These are phyloP conservation scores for Athripsodes cinereus DNA, from an alignment of 2,888 invertebrate genomes.

Conservation along the genomic window DNA sequence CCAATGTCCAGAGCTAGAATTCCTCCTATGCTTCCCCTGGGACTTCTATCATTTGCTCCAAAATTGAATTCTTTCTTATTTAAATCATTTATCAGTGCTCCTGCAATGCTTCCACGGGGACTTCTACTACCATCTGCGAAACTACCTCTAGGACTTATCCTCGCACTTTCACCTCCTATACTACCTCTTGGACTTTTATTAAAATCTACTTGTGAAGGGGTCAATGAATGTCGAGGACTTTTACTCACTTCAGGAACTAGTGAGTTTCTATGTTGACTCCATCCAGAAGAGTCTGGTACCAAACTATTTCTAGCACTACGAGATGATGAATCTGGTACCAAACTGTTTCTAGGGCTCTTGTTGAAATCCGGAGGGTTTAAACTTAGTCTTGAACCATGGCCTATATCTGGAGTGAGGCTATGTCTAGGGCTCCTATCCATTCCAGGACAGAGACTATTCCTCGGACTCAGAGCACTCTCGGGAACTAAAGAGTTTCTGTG, in stretches of 20 bases:
- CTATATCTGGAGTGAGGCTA: conserved; percentile 53
- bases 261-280: conserved; percentile 57
- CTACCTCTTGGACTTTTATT: conserved; percentile 56
- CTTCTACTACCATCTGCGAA: conserved; percentile 47
- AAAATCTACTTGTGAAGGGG: conserved; percentile 35
- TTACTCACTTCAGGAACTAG: conserved; percentile 57
- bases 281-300: conserved; percentile 49
- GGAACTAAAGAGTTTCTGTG: conserved; percentile 60
- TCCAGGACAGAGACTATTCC: conserved; percentile 50
- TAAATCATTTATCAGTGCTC: conserved; percentile 39
- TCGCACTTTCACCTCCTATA: conserved; percentile 47
- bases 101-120: conserved; percentile 56
- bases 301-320: conserved; percentile 57
- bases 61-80: conserved; percentile 25
- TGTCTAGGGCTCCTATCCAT: conserved; percentile 45
- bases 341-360: conserved; percentile 45
- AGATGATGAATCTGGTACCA: conserved; percentile 45
- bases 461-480: conserved; percentile 49
- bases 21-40: conserved; percentile 56
- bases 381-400: conserved; percentile 52
- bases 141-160: conserved; percentile 57
- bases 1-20: conserved; percentile 40
- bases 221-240: conserved; percentile 55
- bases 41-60: conserved; percentile 46
- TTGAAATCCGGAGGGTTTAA: conserved; percentile 52